Evolutionary conservation across 2,888 invertebrate species (phyloP), one percentile per base, ranked within the genome.

Genomic region (Oxycera nigricornis): DNA sequence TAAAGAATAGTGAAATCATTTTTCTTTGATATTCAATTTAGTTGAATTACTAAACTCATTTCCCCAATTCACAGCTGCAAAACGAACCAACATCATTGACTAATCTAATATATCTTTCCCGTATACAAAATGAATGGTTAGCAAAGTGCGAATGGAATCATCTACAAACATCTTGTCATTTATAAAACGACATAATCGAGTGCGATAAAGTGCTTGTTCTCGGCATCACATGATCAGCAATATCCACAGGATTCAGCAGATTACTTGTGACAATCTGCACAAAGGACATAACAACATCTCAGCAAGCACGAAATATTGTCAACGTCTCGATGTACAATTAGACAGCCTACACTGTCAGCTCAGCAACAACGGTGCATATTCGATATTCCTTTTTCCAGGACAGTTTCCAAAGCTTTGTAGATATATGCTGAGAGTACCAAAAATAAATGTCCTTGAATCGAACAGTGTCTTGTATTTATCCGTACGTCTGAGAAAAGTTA

Each of bases 401-500:
- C n/a, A 46, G 14, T 46, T 46, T 46, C 3, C 3, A 46, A 17
- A 3, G 17, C 3, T 3, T 14, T 46, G 46, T 14, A 46, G 4
- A 17, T n/a, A n/a, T n/a, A n/a, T n/a, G n/a, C n/a, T n/a, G n/a
- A n/a, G n/a, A 2, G 14, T 46, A 14, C 6, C 11, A 46, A 46
- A 62, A 11, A 59, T 59, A 28, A 3, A 59, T 11, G 28, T 28
- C 11, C n/a, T n/a, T 11, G n/a, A 17, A 26, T 59, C 4, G 24
- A 59, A 59, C 26, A n/a, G n/a, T 28, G 59, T 30, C 30, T 28
- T 55, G 14, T 59, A n/a, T n/a, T 59, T 59, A 59, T 22, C 22
- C 65, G 20, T 41, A 50, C 52, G 50, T 30, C 22, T 50, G 68
- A 28, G 50, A 26, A 52, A 68, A 68, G 68, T 50, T 68, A 68